Evolutionary conservation across 2,888 invertebrate genomes (phyloP), one percentile per base, ranked within the genome.

Genomic region (Dysmachus trigonus): DNA sequence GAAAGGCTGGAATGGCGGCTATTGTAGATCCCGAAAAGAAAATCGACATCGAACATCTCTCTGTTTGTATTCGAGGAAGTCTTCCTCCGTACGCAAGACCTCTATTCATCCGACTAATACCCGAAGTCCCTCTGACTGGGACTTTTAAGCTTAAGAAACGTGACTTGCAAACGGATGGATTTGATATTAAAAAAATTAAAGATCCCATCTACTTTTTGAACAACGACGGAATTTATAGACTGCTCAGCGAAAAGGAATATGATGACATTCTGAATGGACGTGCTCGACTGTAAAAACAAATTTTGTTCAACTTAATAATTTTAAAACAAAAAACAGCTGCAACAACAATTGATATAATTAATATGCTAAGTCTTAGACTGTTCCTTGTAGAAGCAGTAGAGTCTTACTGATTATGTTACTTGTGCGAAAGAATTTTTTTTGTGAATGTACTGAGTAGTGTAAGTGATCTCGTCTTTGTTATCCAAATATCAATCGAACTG

Each of bases 61-160:
- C 95, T 31, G 92, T 93, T n/a, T 95, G 94, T 85, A 92, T 97
- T 74, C 95, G 95, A 90, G 94, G 94, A 89, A 93, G 94, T 87
- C 93, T 99, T 89, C 97, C 99, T 0, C 90, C 95, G 0, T 99
- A 98, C 91, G 98, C 99, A 0, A 93, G 97, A 27, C 99, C 99
- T 0, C 92, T 98, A 27, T 99, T 99, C 93, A 92, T 99, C 51
- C 93, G 99, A 85, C 93, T 97, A 87, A 93, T 97, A 90, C 93
- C 95, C 85, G 93, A 95, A 88, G 94, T 98, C 84, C 97, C 98
- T 86, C 93, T 96, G 90, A 97, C 96, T 2, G 95, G 96, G 92
- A 99, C 99, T 0, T 99, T 97, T 92, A 99, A 99, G 93, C 91
- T 99, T 89, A 97, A 97, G 92, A 99, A 99, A 91, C 94, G 95